phyloP scores from a whole-genome alignment of 1,140 invertebrate species.

The Drosophila willistoni region DNA sequence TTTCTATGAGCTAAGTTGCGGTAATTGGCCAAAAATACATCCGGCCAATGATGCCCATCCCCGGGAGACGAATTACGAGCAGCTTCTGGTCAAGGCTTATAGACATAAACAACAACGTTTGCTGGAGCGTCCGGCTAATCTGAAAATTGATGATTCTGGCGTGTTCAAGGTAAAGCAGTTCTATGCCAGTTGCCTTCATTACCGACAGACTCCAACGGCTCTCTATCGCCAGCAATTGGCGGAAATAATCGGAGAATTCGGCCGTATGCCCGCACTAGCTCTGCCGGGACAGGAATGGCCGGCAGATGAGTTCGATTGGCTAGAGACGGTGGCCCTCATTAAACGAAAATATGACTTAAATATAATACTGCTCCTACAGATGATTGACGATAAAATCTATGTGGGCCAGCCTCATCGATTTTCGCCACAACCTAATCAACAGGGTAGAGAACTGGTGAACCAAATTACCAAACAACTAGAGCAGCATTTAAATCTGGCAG shows the following conservation, averaged over 20 bases:
- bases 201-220: conserved; percentile 17
- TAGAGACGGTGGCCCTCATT: conserved; percentile 58
- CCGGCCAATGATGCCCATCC: conserved; percentile 55
- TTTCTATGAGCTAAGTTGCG: conserved; percentile 72
- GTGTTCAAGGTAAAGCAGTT: conserved; percentile 62
- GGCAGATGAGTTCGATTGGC: conserved; percentile 60
- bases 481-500: conserved; percentile 42
- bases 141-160: conserved; percentile 29
- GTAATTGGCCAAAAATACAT: conserved; percentile 74
- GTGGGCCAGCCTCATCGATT: conserved; percentile 61
- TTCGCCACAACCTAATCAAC: conserved; percentile 21
- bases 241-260: conserved; percentile 61
- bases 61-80: conserved; percentile 65
- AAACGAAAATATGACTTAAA: conserved; percentile 65
- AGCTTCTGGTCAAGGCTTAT: conserved; percentile 51
- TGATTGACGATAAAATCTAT: conserved; percentile 45
- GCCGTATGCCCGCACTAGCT: conserved; percentile 55
- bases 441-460: neutral
- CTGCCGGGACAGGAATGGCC: conserved; percentile 44
- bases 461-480: conserved; percentile 31
- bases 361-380: conserved; percentile 54
- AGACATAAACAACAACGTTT: conserved; percentile 65
- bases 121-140: conserved; percentile 44
- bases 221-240: conserved; percentile 43
- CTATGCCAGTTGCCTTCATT: conserved; percentile 67